These are phyloP conservation scores for Leptinotarsa peninsularis DNA, from an alignment of 2,888 invertebrate genomes.

Conservation along the genomic window DNA sequence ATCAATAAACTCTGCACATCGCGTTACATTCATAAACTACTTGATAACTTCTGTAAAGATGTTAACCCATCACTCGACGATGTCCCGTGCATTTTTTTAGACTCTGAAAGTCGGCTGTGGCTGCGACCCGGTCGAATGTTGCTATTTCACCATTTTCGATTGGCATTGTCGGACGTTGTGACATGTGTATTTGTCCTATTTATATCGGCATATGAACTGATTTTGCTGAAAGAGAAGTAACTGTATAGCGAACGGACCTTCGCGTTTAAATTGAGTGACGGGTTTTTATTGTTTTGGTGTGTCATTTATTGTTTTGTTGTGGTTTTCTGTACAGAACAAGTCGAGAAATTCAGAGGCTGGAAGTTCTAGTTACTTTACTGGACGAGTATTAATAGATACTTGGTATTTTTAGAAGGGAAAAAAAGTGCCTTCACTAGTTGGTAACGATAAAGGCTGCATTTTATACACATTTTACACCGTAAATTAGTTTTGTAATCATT, in stretches of 20 bases:
- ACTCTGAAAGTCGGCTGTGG: background rate
- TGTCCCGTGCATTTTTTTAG: background rate
- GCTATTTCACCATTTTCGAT: background rate
- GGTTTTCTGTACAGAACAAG: background rate
- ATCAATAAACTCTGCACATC: constrained; percentile 45
- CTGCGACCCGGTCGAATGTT: background rate
- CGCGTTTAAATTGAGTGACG: background rate
- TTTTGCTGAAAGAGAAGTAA: constrained; percentile 1
- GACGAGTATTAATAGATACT: background rate
- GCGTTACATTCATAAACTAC: constrained; percentile 39
- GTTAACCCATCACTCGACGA: constrained; percentile 9
- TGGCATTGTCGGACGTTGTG: background rate
- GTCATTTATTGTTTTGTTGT: background rate
- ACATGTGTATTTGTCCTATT: constrained; percentile 26
- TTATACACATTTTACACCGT: constrained; percentile 9
- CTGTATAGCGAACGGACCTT: constrained; percentile 9
- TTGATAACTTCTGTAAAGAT: constrained; percentile 1
- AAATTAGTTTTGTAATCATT: background rate
- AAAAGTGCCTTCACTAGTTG: constrained; percentile 7
- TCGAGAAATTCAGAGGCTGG: background rate
- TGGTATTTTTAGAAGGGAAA: constrained; percentile 9
- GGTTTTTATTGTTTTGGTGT: background rate
- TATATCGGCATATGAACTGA: constrained; percentile 7
- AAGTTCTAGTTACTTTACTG: background rate
- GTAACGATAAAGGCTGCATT: constrained; percentile 7